Conservation (phyloP, 2,888 invertebrate genomes). For the Trilocha varians region DNA sequence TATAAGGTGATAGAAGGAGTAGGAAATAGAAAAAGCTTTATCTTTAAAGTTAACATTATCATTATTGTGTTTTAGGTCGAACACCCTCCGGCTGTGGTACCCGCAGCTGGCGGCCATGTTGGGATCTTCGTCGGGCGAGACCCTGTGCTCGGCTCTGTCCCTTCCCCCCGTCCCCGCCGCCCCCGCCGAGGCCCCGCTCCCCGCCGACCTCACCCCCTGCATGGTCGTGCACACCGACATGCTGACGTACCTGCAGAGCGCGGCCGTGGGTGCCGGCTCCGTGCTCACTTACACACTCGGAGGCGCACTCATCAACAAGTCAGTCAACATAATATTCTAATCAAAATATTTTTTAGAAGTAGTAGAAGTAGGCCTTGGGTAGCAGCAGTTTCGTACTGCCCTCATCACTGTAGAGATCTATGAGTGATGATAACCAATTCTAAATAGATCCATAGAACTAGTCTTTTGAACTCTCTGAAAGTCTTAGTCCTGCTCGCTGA, state of each 20-base stretch:
- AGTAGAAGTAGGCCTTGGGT: too few species aligned
- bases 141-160: constrained; percentile 57
- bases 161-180: too few species aligned
- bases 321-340: too few species aligned
- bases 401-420: too few species aligned
- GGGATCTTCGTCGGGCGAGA: constrained; percentile 31
- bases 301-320: constrained; percentile 51
- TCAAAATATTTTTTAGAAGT: too few species aligned
- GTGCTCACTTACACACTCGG: constrained; percentile 77
- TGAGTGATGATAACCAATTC: too few species aligned
- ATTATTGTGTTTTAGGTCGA: constrained; percentile 68
- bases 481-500: too few species aligned
- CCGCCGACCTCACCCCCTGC: constrained; percentile 23
- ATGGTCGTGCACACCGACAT: constrained; percentile 65
- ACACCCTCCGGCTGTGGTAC: constrained; percentile 88
- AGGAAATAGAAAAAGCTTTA: too few species aligned
- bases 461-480: too few species aligned
- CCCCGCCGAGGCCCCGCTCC: constrained; percentile 18
- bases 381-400: too few species aligned
- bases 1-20: too few species aligned
- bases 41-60: not conserved
- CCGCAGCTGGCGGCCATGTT: constrained; percentile 88
- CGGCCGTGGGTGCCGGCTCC: constrained; percentile 76
- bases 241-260: constrained; percentile 79
- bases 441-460: too few species aligned